Percentiles rank a stretch among this genome's conserved stretches.
Evolutionary conservation across 2,797 vertebrate species (phyloP).

Genomic region (Crocidura indochinensis): DNA sequence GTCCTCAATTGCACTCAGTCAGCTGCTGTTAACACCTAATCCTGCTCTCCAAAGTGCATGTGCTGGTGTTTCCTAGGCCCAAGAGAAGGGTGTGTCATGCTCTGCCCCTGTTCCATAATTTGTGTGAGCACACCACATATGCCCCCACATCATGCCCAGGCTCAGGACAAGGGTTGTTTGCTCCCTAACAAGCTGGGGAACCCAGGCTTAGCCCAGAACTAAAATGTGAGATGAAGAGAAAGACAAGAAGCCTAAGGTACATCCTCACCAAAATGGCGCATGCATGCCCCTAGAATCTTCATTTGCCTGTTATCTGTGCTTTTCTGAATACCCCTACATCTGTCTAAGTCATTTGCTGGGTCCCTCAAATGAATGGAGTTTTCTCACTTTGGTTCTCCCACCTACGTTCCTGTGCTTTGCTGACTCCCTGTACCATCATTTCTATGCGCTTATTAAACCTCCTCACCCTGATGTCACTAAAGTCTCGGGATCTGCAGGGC

Average conservation of each 20-base stretch:
- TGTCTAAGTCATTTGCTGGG: background rate
- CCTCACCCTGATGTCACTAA: too few relatives aligned
- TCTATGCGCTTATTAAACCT: too few relatives aligned
- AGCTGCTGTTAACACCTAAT: background rate
- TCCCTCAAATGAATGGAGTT: background rate
- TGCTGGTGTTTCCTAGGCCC: too few relatives aligned
- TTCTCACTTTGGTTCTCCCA: too few relatives aligned
- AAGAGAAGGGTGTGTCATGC: background rate
- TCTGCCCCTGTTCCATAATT: background rate
- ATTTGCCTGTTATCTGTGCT: too few relatives aligned
- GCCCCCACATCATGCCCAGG: too few relatives aligned
- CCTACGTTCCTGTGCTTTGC: too few relatives aligned
- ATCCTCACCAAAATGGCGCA: background rate
- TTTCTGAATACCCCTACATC: background rate
- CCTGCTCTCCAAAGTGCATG: conserved; percentile 1
- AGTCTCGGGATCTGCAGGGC: too few relatives aligned
- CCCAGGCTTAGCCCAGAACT: too few relatives aligned
- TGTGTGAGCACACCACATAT: too few relatives aligned
- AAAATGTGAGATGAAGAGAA: background rate
- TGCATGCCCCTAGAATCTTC: background rate
- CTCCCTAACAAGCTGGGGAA: background rate
- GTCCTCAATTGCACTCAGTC: conserved; percentile 5
- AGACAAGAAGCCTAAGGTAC: background rate
- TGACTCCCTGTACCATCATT: too few relatives aligned
- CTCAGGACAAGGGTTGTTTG: too few relatives aligned